phyloP scores from a whole-genome alignment of 2,113 vertebrate genomes.

The Microcebus murinus region DNA sequence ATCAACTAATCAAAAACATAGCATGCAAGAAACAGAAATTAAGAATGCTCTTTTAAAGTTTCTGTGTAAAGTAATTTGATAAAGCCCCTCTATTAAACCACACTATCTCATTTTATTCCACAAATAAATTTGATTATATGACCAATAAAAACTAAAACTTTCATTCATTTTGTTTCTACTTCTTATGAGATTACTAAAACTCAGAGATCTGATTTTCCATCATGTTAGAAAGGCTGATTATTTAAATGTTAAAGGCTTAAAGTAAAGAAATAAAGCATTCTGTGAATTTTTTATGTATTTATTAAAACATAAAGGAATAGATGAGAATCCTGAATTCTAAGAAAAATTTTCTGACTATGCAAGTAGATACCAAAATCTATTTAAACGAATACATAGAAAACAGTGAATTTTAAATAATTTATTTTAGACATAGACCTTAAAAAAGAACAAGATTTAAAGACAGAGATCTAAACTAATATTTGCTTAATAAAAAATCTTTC shows the following conservation, averaged over 20 bases:
- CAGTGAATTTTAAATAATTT: slow-evolving; percentile 1
- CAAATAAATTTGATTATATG: slow-evolving; percentile 66
- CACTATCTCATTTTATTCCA: slow-evolving; percentile 64
- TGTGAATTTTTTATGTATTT: slow-evolving; percentile 16
- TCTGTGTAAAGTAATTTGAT: slow-evolving; percentile 63
- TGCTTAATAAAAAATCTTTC: slow-evolving; percentile 7
- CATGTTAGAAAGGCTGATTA: slow-evolving; percentile 55
- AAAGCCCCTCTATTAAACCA: slow-evolving; percentile 43
- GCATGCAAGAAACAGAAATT: slow-evolving; percentile 33
- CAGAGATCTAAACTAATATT: background rate
- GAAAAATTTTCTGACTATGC: background rate
- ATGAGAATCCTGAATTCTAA: background rate
- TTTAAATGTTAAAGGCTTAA: slow-evolving; percentile 63
- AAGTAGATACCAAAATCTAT: background rate
- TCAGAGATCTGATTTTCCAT: slow-evolving; percentile 58
- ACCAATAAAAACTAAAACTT: slow-evolving; percentile 72
- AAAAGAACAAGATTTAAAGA: slow-evolving; percentile 35
- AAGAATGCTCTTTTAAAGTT: slow-evolving; percentile 19
- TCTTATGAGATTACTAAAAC: slow-evolving; percentile 72
- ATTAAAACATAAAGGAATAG: slow-evolving; percentile 30
- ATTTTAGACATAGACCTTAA: background rate
- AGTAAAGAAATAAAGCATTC: slow-evolving; percentile 62
- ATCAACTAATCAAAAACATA: slow-evolving; percentile 7
- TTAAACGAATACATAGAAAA: slow-evolving; percentile 12
- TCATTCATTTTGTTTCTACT: slow-evolving; percentile 53